Conservation (phyloP, 2,797 vertebrate species). For the Poecilia picta region DNA sequence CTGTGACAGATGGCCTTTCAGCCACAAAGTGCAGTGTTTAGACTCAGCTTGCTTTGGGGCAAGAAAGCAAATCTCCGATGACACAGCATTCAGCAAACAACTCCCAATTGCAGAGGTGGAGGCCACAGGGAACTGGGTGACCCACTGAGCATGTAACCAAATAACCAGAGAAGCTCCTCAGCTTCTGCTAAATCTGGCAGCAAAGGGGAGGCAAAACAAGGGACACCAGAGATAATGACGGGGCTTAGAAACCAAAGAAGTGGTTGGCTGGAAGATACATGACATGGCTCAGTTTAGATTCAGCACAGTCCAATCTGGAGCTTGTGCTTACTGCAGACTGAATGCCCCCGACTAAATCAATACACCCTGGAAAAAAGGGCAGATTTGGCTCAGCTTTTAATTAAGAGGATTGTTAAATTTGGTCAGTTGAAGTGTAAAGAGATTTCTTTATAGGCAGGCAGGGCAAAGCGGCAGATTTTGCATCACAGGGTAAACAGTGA, state of each 20-base stretch:
- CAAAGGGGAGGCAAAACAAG: constrained; percentile 46
- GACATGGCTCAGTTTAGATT: constrained; percentile 71
- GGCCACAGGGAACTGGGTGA: constrained; percentile 70
- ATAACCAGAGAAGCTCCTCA: constrained; percentile 61
- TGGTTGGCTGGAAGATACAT: constrained; percentile 67
- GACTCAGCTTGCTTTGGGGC: constrained; percentile 79
- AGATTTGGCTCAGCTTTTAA: constrained; percentile 73
- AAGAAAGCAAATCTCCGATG: constrained; percentile 77
- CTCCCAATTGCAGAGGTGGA: constrained; percentile 75
- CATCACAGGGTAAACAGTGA: constrained; percentile 79
- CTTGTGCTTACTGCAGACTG: constrained; percentile 61
- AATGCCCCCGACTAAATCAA: constrained; percentile 63
- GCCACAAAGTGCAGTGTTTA: constrained; percentile 83
- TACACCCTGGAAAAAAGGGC: constrained; percentile 50
- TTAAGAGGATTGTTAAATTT: constrained; percentile 79
- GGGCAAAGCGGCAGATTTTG: constrained; percentile 76
- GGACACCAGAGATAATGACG: constrained; percentile 67
- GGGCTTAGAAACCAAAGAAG: constrained; percentile 63
- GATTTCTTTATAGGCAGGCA: constrained; percentile 73
- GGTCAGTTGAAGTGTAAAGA: constrained; percentile 74
- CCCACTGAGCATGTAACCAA: constrained; percentile 63
- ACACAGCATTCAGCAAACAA: constrained; percentile 81
- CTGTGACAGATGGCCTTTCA: constrained; percentile 83
- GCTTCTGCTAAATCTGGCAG: constrained; percentile 53
- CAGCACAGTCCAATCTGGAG: constrained; percentile 51